Percentiles rank a stretch among this genome's conserved stretches.
Conservation (phyloP, 2,113 vertebrate species). For the Colinus virginianus region DNA sequence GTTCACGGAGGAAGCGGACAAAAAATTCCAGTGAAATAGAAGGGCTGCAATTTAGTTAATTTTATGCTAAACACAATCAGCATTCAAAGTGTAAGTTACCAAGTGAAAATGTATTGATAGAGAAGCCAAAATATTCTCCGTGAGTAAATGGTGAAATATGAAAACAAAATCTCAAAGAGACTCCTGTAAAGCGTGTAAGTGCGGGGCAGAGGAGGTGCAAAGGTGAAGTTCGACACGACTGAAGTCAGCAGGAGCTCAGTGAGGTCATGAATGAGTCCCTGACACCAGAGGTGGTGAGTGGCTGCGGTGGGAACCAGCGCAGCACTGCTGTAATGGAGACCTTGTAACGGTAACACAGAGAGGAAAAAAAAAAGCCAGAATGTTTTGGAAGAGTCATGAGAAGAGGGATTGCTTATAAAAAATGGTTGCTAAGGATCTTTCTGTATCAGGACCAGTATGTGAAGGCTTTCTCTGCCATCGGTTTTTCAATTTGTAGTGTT, state of each 20-base stretch:
- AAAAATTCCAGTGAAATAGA: constrained; percentile 61
- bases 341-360: not conserved
- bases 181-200: not conserved
- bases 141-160: constrained; percentile 1
- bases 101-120: constrained; percentile 40
- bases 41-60: constrained; percentile 68
- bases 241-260: not conserved
- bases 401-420: not conserved
- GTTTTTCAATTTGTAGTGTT: not conserved
- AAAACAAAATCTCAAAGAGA: not conserved
- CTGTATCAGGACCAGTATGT: accelerated
- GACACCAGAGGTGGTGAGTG: not conserved
- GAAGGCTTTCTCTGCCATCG: not conserved
- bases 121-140: constrained; percentile 42
- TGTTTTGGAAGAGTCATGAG: not conserved
- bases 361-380: not conserved
- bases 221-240: not conserved
- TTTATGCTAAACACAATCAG: constrained; percentile 67
- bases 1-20: constrained; percentile 62
- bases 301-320: accelerated
- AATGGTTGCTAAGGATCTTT: not conserved
- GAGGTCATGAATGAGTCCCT: not conserved
- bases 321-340: not conserved
- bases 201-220: not conserved
- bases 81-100: constrained; percentile 59